These are phyloP conservation scores for Rhabdophis nuchalis DNA, from an alignment of 2,797 vertebrate genomes.

Conservation along the genomic window DNA sequence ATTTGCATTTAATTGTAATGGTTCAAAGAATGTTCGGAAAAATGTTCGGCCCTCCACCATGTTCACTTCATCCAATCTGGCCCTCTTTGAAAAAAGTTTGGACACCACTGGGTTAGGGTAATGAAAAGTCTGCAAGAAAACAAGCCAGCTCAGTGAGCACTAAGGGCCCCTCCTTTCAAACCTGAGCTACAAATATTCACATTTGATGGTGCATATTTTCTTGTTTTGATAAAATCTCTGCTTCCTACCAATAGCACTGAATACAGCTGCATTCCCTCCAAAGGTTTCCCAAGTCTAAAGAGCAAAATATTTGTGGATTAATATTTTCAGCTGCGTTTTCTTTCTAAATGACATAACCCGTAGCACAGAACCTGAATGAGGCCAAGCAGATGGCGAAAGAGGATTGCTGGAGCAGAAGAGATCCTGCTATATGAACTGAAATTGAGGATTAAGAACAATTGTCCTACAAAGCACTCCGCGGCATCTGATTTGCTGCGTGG, in stretches of 20 bases:
- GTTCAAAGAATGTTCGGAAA: too few species aligned
- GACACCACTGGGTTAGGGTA: too few species aligned
- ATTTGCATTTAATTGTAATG: too few species aligned
- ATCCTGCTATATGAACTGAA: not conserved
- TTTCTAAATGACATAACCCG: not conserved
- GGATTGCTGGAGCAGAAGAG: not conserved
- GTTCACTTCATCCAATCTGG: too few species aligned
- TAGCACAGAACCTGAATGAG: not conserved
- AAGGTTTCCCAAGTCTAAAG: not conserved
- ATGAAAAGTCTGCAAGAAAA: too few species aligned
- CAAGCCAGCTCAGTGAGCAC: too few species aligned
- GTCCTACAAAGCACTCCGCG: not conserved
- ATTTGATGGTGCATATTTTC: not conserved
- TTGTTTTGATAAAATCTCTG: not conserved
- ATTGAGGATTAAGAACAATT: not conserved
- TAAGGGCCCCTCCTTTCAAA: too few species aligned
- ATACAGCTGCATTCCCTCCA: not conserved
- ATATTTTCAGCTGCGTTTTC: not conserved
- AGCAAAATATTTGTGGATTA: not conserved
- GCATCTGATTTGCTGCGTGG: not conserved
- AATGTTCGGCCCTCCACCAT: too few species aligned
- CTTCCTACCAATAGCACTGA: not conserved
- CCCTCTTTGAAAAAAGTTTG: too few species aligned
- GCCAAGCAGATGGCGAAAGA: not conserved
- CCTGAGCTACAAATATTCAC: too few species aligned